Percentiles rank a stretch among this genome's conserved stretches.
These are phyloP conservation scores for Haliclystus octoradiatus DNA, from an alignment of 30 jellyfish, hydroid and myxozoan species.

Conservation along the genomic window DNA sequence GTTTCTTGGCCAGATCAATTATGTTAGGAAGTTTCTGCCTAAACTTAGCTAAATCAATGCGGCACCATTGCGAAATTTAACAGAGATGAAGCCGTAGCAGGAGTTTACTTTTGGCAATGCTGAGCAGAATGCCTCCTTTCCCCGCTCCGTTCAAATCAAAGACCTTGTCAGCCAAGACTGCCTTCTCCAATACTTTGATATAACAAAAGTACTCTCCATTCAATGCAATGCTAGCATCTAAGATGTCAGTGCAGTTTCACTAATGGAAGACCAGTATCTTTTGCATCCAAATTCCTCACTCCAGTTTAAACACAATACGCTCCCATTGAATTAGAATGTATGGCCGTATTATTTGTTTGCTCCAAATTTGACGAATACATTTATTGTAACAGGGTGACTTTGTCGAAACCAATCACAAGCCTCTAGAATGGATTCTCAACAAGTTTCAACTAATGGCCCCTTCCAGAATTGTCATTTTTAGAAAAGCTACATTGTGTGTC, in stretches of 20 bases:
- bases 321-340: slow-evolving; percentile 9
- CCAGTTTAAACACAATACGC: slow-evolving; percentile 27
- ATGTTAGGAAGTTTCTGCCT: slow-evolving; percentile 34
- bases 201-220: slow-evolving; percentile 4
- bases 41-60: slow-evolving; percentile 26
- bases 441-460: slow-evolving; percentile 20
- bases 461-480: no score
- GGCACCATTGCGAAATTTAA: slow-evolving; percentile 31
- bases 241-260: slow-evolving; percentile 23
- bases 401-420: slow-evolving; percentile 23
- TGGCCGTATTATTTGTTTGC: slow-evolving; percentile 12
- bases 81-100: background rate
- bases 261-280: slow-evolving; percentile 39
- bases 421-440: slow-evolving; percentile 17
- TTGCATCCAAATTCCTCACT: slow-evolving; percentile 22
- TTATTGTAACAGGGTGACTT: slow-evolving; percentile 4
- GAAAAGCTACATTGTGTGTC: no score
- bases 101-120: background rate
- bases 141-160: no score
- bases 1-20: slow-evolving; percentile 25
- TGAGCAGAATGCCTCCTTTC: background rate
- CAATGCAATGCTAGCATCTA: slow-evolving; percentile 21
- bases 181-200: slow-evolving; percentile 11
- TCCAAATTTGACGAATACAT: slow-evolving; percentile 10
- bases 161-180: background rate